phyloP scores from a whole-genome alignment of 2,797 vertebrate species.

The Chiloscyllium punctatum region DNA sequence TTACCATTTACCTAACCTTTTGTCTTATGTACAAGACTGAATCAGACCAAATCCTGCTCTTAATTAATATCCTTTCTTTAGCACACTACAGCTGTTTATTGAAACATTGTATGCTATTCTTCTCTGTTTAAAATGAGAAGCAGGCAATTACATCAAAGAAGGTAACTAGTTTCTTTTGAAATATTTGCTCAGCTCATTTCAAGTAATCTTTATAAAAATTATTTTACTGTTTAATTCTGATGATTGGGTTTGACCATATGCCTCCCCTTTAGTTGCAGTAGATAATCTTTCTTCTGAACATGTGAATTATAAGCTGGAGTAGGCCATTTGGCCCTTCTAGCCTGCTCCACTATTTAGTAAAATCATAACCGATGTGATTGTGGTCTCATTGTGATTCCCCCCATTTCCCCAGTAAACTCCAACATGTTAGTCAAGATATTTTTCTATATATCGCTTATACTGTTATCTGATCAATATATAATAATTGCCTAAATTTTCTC shows the following conservation, averaged over 20 bases:
- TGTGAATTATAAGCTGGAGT: no score
- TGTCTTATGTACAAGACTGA: slow-evolving; percentile 90
- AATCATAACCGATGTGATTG: no score
- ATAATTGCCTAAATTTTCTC: neutral
- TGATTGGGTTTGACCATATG: neutral
- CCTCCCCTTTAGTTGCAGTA: no score
- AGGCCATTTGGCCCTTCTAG: no score
- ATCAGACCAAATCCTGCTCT: slow-evolving; percentile 92
- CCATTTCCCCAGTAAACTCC: no score
- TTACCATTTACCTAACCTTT: slow-evolving; percentile 99
- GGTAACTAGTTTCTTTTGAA: neutral
- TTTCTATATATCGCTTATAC: neutral
- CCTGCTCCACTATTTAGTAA: no score
- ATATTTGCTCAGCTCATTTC: neutral
- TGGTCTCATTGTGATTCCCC: no score
- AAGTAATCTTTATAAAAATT: neutral
- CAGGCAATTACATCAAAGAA: neutral
- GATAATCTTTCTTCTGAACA: neutral
- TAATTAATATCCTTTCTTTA: slow-evolving; percentile 94
- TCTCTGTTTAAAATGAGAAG: neutral
- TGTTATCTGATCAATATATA: neutral
- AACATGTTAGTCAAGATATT: no score
- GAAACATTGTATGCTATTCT: slow-evolving; percentile 45
- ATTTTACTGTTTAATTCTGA: slow-evolving; percentile 23
- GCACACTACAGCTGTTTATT: slow-evolving; percentile 65